Conservation (phyloP, 2,113 vertebrate species). For the Silurus asotus region DNA sequence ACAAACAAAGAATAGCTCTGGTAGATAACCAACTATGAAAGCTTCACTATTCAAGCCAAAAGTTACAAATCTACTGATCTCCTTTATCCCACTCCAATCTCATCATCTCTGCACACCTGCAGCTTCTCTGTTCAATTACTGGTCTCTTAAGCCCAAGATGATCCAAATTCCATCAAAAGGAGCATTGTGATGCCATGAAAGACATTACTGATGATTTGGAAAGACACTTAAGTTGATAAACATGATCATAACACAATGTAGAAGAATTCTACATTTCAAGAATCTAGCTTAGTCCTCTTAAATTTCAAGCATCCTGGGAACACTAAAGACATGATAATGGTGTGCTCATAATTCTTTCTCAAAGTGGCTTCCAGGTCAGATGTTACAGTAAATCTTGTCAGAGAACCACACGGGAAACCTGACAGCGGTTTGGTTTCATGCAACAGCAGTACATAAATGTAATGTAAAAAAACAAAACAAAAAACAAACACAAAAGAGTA, state of each 20-base stretch:
- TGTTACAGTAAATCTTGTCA: constrained; percentile 16
- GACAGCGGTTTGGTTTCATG: constrained; percentile 22
- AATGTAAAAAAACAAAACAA: constrained; percentile 15
- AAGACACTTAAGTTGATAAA: background rate
- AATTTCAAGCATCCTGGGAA: constrained; percentile 34
- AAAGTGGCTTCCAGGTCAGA: constrained; percentile 29
- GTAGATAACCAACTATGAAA: constrained; percentile 41
- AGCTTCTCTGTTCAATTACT: background rate
- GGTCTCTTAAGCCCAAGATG: background rate
- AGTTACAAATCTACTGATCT: constrained; percentile 19
- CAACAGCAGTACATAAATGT: constrained; percentile 22
- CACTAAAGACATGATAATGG: background rate
- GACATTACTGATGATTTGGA: background rate
- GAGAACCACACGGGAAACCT: constrained; percentile 37
- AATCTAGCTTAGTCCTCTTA: constrained; percentile 27
- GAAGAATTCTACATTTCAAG: background rate
- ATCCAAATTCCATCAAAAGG: background rate
- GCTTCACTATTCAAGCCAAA: constrained; percentile 27
- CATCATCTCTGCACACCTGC: background rate
- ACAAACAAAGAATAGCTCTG: constrained; percentile 7
- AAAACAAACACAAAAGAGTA: background rate
- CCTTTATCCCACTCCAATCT: background rate
- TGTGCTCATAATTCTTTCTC: constrained; percentile 32
- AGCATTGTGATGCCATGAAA: background rate
- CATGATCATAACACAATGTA: background rate